Percentiles rank a stretch among this genome's conserved stretches.
Conservation (phyloP, 2,797 vertebrate species). For the Phyllotis vaccarum region DNA sequence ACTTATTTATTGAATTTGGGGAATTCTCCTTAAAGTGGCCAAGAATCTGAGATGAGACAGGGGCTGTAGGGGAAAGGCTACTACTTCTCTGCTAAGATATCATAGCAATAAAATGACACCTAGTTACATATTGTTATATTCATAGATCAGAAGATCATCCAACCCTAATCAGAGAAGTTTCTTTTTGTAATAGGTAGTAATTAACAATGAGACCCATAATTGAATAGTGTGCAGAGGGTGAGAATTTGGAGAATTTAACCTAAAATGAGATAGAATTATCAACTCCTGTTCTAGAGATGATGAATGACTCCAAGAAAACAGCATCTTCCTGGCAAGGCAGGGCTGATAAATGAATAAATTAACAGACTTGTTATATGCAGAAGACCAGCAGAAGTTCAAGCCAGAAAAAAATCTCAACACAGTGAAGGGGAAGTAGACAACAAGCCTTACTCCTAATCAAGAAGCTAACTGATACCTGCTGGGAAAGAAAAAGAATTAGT, state of each 20-base stretch:
- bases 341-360: neutral
- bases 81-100: neutral
- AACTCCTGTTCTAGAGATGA: neutral
- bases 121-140: neutral
- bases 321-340: neutral
- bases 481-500: neutral
- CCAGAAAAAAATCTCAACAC: neutral
- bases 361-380: neutral
- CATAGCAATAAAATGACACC: neutral
- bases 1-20: neutral
- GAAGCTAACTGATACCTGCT: neutral
- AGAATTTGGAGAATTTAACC: neutral
- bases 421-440: neutral
- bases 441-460: neutral
- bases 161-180: neutral
- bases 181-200: neutral
- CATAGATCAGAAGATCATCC: neutral
- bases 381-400: neutral
- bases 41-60: neutral
- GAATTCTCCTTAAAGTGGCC: neutral
- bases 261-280: neutral
- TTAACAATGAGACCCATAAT: neutral
- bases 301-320: neutral
- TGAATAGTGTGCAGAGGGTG: neutral
- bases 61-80: neutral